A percentile compares a stretch with the other conserved stretches of the same genome.
Conservation (phyloP, 2,888 invertebrate species). For the Sminthurinus aureus region DNA sequence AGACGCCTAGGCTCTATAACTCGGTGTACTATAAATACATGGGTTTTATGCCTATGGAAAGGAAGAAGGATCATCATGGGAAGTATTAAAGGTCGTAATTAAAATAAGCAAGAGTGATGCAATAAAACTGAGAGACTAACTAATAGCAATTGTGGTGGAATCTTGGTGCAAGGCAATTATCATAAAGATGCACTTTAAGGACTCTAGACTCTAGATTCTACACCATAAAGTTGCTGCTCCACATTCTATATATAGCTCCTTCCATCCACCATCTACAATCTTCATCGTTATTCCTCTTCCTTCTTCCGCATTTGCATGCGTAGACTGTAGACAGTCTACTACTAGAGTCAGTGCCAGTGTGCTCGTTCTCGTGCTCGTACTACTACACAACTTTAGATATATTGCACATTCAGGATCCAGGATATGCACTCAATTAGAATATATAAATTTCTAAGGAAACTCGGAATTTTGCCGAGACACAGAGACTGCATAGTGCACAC, state of each 20-base stretch:
- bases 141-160: constrained; percentile 38
- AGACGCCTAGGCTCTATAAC: too few species aligned
- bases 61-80: constrained; percentile 13
- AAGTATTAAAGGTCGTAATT: constrained; percentile 27
- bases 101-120: constrained; percentile 22
- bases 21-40: too few species aligned
- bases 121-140: constrained; percentile 18
- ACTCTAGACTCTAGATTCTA: too few species aligned
- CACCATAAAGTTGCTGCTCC: constrained; percentile 15
- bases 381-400: too few species aligned
- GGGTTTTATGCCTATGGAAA: background rate
- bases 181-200: constrained; percentile 40
- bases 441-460: too few species aligned
- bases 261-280: background rate
- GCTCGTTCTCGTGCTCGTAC: background rate
- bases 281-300: background rate
- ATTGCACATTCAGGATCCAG: too few species aligned
- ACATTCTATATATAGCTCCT: background rate
- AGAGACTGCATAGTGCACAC: too few species aligned
- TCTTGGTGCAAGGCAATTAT: constrained; percentile 39
- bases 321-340: too few species aligned
- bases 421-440: too few species aligned
- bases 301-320: background rate
- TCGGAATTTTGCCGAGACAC: too few species aligned
- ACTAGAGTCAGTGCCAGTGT: too few species aligned